These are phyloP conservation scores for Deroplatys truncata DNA, from an alignment of 2,888 invertebrate species.

Conservation along the genomic window DNA sequence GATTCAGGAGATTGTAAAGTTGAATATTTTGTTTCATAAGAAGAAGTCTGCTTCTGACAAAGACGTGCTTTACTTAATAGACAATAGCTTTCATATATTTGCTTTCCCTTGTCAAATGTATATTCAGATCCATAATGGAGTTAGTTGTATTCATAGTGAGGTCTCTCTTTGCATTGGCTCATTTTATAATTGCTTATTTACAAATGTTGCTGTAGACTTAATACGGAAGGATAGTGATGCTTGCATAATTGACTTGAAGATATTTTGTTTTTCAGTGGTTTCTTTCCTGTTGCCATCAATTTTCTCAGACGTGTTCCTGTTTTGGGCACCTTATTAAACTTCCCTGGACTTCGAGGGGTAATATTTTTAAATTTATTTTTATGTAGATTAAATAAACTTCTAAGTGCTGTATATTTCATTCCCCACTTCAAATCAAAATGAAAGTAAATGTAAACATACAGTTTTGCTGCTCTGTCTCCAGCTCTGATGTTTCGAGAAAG, in stretches of 20 bases:
- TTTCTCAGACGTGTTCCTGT: slow-evolving; percentile 91
- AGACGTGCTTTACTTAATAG: no score
- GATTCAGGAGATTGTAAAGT: no score
- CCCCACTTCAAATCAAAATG: neutral
- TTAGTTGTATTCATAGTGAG: neutral
- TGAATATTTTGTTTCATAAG: no score
- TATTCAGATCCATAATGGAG: no score
- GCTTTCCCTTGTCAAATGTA: no score
- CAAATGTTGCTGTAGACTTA: neutral
- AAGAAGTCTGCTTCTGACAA: no score
- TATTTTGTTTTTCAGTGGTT: slow-evolving; percentile 68
- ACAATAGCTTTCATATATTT: no score
- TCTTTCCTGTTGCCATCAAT: slow-evolving; percentile 93
- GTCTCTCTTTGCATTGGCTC: neutral
- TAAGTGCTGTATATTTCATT: neutral
- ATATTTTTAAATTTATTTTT: neutral
- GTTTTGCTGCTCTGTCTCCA: no score
- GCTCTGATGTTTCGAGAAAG: no score
- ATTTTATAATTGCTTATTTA: neutral
- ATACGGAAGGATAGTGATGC: slow-evolving; percentile 29
- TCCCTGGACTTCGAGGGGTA: slow-evolving; percentile 86
- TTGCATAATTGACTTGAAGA: neutral
- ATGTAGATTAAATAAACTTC: neutral
- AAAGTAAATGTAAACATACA: no score
- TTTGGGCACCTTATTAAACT: slow-evolving; percentile 79